These are phyloP conservation scores for Hyphantria cunea DNA, from an alignment of 1,140 invertebrate species.

Conservation along the genomic window DNA sequence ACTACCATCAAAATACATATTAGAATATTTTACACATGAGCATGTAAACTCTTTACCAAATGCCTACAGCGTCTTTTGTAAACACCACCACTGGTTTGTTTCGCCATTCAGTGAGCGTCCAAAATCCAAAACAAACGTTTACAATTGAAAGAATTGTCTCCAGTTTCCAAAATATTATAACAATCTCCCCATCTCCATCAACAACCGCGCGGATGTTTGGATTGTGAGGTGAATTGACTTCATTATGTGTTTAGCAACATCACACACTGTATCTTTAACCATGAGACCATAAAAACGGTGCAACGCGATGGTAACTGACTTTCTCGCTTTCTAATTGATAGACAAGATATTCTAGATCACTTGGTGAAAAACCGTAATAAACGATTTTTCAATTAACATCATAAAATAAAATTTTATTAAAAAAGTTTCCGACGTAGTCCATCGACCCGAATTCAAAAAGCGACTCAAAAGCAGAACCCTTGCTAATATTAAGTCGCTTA, in stretches of 20 bases:
- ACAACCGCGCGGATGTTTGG: constrained; percentile 14
- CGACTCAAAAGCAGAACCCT: not conserved
- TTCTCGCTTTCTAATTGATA: constrained; percentile 31
- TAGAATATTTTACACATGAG: too few relatives aligned
- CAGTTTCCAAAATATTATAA: not conserved
- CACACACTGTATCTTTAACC: not conserved
- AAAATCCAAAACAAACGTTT: not conserved
- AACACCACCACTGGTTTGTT: too few relatives aligned
- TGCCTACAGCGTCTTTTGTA: too few relatives aligned
- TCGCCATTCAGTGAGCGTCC: not conserved
- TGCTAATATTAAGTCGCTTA: not conserved
- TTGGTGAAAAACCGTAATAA: constrained; percentile 15
- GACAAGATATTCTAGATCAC: constrained; percentile 16
- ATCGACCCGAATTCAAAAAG: too few relatives aligned
- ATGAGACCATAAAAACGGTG: constrained; percentile 20
- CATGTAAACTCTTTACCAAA: too few relatives aligned
- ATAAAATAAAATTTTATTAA: not conserved
- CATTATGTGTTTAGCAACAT: constrained; percentile 9
- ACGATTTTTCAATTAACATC: not conserved
- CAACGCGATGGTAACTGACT: constrained; percentile 10
- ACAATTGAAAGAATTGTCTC: not conserved
- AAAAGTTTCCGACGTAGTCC: not conserved
- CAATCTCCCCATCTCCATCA: constrained; percentile 7
- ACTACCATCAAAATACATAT: too few relatives aligned
- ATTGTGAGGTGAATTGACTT: not conserved